A percentile compares a stretch with the other conserved stretches of the same genome.
Evolutionary conservation across 1,140 invertebrate genomes (phyloP).

Genomic region (Epicauta chinensis): DNA sequence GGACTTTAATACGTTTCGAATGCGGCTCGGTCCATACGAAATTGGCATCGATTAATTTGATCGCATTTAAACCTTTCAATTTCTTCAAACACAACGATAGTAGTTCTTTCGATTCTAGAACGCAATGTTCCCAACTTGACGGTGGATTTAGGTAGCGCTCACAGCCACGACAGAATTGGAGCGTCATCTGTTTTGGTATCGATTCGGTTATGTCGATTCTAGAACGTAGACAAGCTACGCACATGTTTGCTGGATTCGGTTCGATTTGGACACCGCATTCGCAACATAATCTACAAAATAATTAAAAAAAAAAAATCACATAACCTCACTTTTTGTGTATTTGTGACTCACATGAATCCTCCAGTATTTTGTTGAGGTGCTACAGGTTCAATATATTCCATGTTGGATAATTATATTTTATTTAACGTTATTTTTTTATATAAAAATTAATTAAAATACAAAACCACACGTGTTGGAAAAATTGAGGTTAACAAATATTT

Average conservation of each 20-base stretch:
- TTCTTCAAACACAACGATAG: slow-evolving; percentile 89
- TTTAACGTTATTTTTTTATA: too few species aligned
- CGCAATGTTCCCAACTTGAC: slow-evolving; percentile 80
- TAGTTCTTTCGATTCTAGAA: slow-evolving; percentile 89
- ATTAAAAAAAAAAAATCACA: too few species aligned
- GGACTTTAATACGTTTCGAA: slow-evolving; percentile 94
- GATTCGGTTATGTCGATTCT: slow-evolving; percentile 93
- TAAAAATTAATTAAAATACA: too few species aligned
- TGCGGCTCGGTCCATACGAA: slow-evolving; percentile 99
- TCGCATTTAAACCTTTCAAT: slow-evolving; percentile 85
- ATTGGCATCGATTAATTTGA: slow-evolving; percentile 88
- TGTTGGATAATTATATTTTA: too few species aligned
- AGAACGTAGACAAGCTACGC: slow-evolving; percentile 84
- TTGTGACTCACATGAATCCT: too few species aligned
- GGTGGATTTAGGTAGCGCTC: slow-evolving; percentile 95
- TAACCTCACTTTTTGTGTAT: too few species aligned
- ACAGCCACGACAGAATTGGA: slow-evolving; percentile 88
- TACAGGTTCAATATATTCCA: too few species aligned
- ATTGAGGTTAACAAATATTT: too few species aligned
- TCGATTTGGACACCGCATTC: slow-evolving; percentile 77
- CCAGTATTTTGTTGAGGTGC: too few species aligned
- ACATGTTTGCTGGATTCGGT: slow-evolving; percentile 97
- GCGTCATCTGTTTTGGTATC: slow-evolving; percentile 88
- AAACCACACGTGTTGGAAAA: too few species aligned
- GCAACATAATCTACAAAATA: slow-evolving; percentile 62